Conservation (phyloP, 2,888 invertebrate genomes). For the Aspidiotus rigidus region DNA sequence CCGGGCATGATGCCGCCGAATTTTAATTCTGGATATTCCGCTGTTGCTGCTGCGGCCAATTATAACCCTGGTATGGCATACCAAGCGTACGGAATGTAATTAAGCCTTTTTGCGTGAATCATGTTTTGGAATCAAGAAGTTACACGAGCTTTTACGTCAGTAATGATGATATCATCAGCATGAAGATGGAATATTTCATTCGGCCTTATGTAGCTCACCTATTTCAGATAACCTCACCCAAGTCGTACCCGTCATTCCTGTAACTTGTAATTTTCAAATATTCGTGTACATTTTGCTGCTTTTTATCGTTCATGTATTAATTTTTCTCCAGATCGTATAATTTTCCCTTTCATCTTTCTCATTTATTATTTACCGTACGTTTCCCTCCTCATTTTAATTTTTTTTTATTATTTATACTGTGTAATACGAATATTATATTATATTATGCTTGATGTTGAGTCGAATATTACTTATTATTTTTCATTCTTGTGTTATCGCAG, state of each 20-base stretch:
- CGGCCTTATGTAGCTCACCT: no score
- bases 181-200: no score
- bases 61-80: conserved; percentile 48
- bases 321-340: conserved; percentile 2
- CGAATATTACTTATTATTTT: neutral
- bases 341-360: neutral
- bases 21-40: conserved; percentile 47
- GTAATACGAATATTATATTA: neutral
- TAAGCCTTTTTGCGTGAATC: neutral
- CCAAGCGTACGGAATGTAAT: conserved; percentile 40
- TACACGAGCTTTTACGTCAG: no score
- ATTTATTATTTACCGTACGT: conserved; percentile 27
- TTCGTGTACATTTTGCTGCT: conserved; percentile 7
- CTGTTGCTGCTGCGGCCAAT: conserved; percentile 44
- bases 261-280: conserved; percentile 12
- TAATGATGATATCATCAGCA: no score
- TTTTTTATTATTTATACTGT: conserved; percentile 9
- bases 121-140: no score
- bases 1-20: conserved; percentile 62
- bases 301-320: conserved; percentile 11
- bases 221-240: no score
- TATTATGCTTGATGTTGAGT: conserved; percentile 8
- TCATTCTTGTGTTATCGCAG: conserved; percentile 28
- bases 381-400: neutral
- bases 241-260: no score